Conservation (phyloP, 2,888 invertebrate genomes). For the Diloba caeruleocephala region DNA sequence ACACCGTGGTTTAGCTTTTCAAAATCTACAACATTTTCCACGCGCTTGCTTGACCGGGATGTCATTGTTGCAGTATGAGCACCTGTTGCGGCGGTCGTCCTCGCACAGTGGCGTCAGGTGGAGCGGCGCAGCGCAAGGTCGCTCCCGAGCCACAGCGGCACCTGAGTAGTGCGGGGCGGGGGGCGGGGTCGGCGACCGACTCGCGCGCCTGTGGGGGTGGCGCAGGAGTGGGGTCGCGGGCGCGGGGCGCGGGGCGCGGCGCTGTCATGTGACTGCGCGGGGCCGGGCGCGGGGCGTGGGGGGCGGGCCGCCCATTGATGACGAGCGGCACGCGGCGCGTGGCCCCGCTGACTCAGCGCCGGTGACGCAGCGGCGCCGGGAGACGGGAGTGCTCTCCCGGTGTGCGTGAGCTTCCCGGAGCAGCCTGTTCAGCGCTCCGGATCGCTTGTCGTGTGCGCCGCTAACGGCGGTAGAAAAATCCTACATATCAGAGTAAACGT, state of each 20-base stretch:
- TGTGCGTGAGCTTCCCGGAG: background rate
- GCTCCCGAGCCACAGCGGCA: slow-evolving; percentile 31
- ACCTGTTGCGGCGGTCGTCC: background rate
- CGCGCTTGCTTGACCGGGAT: background rate
- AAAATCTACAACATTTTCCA: background rate
- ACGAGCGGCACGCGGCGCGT: slow-evolving; percentile 45
- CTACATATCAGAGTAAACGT: no score
- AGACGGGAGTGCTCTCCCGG: background rate
- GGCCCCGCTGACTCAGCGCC: slow-evolving; percentile 45
- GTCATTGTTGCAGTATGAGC: background rate
- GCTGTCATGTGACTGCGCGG: slow-evolving; percentile 65
- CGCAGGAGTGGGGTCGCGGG: slow-evolving; percentile 37
- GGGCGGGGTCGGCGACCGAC: slow-evolving; percentile 39
- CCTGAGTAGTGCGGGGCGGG: slow-evolving; percentile 22
- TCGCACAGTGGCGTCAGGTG: no score
- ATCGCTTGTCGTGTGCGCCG: no score
- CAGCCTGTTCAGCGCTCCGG: no score
- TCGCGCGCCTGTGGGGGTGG: slow-evolving; percentile 13
- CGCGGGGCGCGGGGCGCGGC: slow-evolving; percentile 39
- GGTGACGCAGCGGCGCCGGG: slow-evolving; percentile 16
- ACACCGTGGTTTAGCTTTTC: no score
- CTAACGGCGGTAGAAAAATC: no score
- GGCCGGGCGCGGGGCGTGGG: slow-evolving; percentile 31
- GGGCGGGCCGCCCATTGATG: slow-evolving; percentile 56
- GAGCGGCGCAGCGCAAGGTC: slow-evolving; percentile 21